A percentile compares a stretch with the other conserved stretches of the same genome.
Evolutionary conservation across 2,113 vertebrate genomes (phyloP).

Genomic region (Gallinago paraguaiae): DNA sequence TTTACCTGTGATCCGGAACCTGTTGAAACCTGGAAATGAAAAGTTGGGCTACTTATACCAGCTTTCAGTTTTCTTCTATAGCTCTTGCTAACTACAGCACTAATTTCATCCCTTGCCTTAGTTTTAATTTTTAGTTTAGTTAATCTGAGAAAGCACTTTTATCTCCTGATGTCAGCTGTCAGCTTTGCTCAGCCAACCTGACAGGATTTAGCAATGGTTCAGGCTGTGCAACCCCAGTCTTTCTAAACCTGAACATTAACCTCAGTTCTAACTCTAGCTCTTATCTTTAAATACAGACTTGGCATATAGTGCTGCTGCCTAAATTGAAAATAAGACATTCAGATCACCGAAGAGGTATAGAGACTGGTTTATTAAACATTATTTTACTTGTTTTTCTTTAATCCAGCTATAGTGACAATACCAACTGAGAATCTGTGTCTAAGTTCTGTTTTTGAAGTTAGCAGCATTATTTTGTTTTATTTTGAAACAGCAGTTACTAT

Average conservation of each 20-base stretch:
- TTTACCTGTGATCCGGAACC: background rate
- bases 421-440: background rate
- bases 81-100: background rate
- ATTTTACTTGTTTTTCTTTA: too few relatives aligned
- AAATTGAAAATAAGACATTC: slow-evolving; percentile 1
- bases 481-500: background rate
- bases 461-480: background rate
- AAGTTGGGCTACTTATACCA: background rate
- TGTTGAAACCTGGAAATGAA: background rate
- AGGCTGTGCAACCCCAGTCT: background rate
- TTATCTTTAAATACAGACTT: slow-evolving; percentile 25
- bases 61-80: background rate
- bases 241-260: slow-evolving; percentile 17
- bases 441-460: background rate
- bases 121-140: too few relatives aligned
- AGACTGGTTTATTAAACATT: too few relatives aligned
- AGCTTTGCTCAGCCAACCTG: background rate
- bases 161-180: slow-evolving; percentile 27
- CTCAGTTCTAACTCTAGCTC: background rate
- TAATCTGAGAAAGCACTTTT: background rate
- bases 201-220: background rate
- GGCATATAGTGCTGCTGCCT: background rate
- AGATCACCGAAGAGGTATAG: background rate
- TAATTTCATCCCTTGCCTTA: background rate
- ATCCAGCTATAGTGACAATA: background rate